These are phyloP conservation scores for Pristis pectinata DNA, from an alignment of 2,797 vertebrate genomes.

Conservation along the genomic window DNA sequence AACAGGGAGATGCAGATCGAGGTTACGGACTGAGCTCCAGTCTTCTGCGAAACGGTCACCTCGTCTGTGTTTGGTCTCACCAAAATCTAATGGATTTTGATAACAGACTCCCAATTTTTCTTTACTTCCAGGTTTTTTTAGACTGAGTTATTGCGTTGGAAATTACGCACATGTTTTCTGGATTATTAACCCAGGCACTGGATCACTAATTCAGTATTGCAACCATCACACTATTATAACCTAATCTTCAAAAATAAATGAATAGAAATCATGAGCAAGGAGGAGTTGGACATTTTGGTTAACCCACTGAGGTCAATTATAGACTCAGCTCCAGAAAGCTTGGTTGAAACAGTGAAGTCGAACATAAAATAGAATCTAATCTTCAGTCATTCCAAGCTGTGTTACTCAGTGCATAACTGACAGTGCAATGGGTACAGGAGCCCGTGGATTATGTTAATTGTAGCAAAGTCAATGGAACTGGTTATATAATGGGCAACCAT, in stretches of 20 bases:
- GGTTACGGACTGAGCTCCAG: too few relatives aligned
- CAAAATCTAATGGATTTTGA: too few relatives aligned
- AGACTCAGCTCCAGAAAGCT: background rate
- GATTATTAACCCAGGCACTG: background rate
- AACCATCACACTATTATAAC: background rate
- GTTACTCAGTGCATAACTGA: too few relatives aligned
- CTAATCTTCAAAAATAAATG: background rate
- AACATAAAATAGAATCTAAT: background rate
- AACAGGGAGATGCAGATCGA: too few relatives aligned
- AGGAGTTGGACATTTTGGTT: background rate
- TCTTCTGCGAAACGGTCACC: too few relatives aligned
- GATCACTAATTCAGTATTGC: background rate
- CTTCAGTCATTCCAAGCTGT: background rate
- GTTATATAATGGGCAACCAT: background rate
- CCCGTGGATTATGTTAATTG: background rate
- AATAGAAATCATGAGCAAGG: background rate
- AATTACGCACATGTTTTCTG: background rate
- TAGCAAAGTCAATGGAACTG: background rate
- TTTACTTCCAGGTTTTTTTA: background rate
- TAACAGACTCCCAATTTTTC: background rate
- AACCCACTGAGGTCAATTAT: background rate
- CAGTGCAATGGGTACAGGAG: background rate
- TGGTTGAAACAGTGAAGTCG: background rate
- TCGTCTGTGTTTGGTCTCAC: too few relatives aligned
- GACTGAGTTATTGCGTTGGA: background rate